Evolutionary conservation across 2,888 invertebrate species (phyloP).

Genomic region (Epirrhoe tristata): DNA sequence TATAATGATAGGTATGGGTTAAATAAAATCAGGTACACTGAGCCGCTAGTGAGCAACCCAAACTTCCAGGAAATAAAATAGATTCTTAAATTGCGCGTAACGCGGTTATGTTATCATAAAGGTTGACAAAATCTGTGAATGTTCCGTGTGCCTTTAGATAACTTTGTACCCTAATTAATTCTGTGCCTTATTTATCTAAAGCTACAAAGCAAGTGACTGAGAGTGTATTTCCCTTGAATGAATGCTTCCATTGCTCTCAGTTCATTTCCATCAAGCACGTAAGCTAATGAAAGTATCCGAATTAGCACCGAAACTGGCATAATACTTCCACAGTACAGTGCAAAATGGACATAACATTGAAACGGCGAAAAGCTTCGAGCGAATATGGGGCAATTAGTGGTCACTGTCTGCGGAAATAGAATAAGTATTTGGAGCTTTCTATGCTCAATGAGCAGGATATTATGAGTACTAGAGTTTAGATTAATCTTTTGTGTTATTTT

Average conservation of each 20-base stretch:
- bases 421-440: slow-evolving; percentile 13
- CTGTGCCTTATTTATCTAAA: no score
- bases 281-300: slow-evolving; percentile 38
- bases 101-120: no score
- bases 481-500: background rate
- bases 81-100: no score
- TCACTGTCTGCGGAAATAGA: slow-evolving; percentile 15
- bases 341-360: slow-evolving; percentile 23
- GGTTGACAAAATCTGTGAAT: no score
- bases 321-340: slow-evolving; percentile 13
- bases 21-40: no score
- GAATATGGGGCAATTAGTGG: slow-evolving; percentile 26
- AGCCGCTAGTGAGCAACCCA: no score
- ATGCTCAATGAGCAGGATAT: background rate
- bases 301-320: slow-evolving; percentile 32
- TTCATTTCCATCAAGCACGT: slow-evolving; percentile 2
- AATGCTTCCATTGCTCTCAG: background rate
- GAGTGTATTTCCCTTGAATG: no score
- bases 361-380: slow-evolving; percentile 16
- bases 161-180: no score
- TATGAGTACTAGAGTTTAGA: background rate
- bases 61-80: no score
- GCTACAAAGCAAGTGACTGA: no score
- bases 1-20: no score
- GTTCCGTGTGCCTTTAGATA: no score